Conservation (phyloP, 2,113 vertebrate species). For the Sceloporus tristichus region DNA sequence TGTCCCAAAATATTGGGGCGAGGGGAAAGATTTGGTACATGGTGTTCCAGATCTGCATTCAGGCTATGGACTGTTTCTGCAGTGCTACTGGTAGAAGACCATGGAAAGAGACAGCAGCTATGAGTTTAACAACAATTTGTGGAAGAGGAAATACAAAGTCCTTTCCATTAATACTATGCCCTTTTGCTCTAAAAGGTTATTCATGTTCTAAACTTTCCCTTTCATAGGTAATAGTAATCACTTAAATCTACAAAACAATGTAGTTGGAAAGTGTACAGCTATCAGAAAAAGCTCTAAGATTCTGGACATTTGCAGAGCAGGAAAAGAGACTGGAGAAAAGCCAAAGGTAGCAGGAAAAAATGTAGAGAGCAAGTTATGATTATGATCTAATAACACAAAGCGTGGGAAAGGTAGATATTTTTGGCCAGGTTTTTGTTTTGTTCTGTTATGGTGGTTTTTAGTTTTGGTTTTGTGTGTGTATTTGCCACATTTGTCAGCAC, state of each 20-base stretch:
- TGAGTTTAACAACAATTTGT: slow-evolving; percentile 19
- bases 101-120: background rate
- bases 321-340: background rate
- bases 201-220: background rate
- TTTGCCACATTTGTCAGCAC: background rate
- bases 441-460: too few species aligned
- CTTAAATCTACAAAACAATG: background rate
- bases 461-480: too few species aligned
- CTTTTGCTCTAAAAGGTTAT: background rate
- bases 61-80: slow-evolving; percentile 62
- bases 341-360: background rate
- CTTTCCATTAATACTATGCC: slow-evolving; percentile 38
- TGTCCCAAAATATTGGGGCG: slow-evolving; percentile 42
- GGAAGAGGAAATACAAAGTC: slow-evolving; percentile 62
- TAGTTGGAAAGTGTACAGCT: background rate
- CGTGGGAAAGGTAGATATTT: background rate
- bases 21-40: slow-evolving; percentile 70
- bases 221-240: fast-evolving
- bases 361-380: background rate
- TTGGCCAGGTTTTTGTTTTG: background rate
- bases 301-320: background rate
- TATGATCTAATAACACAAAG: background rate
- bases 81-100: background rate
- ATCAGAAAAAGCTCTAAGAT: background rate
- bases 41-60: slow-evolving; percentile 64